Evolutionary conservation across 2,888 invertebrate genomes (phyloP).

Genomic region (Thereva nobilitata): DNA sequence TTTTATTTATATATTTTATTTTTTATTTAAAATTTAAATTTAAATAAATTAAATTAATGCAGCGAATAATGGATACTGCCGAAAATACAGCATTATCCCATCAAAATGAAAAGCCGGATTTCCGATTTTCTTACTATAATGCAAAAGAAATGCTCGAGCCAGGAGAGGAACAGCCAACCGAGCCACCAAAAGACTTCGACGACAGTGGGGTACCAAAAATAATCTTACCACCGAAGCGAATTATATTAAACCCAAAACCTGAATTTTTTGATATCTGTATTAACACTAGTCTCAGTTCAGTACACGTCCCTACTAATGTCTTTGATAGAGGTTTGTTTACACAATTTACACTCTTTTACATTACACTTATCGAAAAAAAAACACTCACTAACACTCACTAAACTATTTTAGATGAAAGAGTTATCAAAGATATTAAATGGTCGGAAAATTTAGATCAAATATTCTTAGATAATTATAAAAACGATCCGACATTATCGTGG

Average conservation of each 20-base stretch:
- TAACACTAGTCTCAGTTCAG: slow-evolving; percentile 80
- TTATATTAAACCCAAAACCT: slow-evolving; percentile 68
- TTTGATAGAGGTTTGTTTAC: slow-evolving; percentile 72
- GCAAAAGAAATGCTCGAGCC: slow-evolving; percentile 71
- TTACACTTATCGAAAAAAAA: slow-evolving; percentile 38
- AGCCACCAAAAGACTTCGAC: slow-evolving; percentile 59
- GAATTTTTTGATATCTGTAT: slow-evolving; percentile 80
- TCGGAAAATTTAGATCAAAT: slow-evolving; percentile 88
- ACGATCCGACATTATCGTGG: slow-evolving; percentile 89
- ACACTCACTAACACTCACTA: slow-evolving; percentile 39
- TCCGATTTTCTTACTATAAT: slow-evolving; percentile 69
- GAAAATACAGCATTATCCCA: slow-evolving; percentile 76
- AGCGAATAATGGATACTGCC: slow-evolving; percentile 87
- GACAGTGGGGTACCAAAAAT: slow-evolving; percentile 65
- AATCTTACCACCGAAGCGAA: slow-evolving; percentile 64
- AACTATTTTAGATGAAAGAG: slow-evolving; percentile 69
- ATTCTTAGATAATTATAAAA: slow-evolving; percentile 83
- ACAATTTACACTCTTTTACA: slow-evolving; percentile 34
- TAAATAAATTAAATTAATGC: slow-evolving; percentile 30
- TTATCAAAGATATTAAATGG: slow-evolving; percentile 94
- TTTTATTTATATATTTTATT: background rate
- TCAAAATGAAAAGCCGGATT: slow-evolving; percentile 62
- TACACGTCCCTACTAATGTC: slow-evolving; percentile 95
- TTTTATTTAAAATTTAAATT: background rate
- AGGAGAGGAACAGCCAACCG: slow-evolving; percentile 60